Evolutionary conservation across 1,140 invertebrate genomes (phyloP), one percentile per base, ranked within the genome.

Genomic region (Nomia melanderi): DNA sequence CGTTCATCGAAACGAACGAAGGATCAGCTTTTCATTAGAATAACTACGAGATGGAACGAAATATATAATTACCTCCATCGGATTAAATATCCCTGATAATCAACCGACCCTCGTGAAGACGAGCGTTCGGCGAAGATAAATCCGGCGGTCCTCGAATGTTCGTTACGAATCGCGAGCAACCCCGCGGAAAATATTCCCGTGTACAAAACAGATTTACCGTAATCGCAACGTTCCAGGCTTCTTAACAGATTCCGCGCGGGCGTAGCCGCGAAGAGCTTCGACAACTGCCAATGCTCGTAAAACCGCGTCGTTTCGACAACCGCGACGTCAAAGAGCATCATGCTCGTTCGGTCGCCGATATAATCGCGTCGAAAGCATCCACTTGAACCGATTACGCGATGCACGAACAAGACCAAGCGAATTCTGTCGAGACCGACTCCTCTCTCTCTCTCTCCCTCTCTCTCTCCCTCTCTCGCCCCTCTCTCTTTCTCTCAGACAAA

Each of bases 311-410:
- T 74, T 73, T 31, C 60, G 44, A 74, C 50, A 25, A 39, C 53
- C 56, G 14, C 23, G 53, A 14, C 36, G 27, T 64, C 71, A 74
- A 74, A 74, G 71, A 74, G 62, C 20, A 4, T n/a, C 29, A 8
- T 62, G 31, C 33, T 39, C 57, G 25, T 29, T 14, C 60, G 39
- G 69, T 73, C 60, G 71, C 56, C 60, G 60, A 74, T 74, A 65
- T 54, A 74, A 74, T 74, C 71, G 59, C 47, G 36, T 56, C 56
- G 62, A 56, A 74, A 74, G 39, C 47, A 47, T 29, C 50, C 60
- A 54, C 33, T 53, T 11, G 23, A 41, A 20, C 17, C 47, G 60
- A 74, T 65, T 56, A 65, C 20, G 29, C 8, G 33, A 31, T 33
- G 62, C 71, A 41, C 47, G 62, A 74, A 56, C 50, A 33, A 27